Conservation (phyloP, 2,113 vertebrate species). For the Callopanchax toddi region DNA sequence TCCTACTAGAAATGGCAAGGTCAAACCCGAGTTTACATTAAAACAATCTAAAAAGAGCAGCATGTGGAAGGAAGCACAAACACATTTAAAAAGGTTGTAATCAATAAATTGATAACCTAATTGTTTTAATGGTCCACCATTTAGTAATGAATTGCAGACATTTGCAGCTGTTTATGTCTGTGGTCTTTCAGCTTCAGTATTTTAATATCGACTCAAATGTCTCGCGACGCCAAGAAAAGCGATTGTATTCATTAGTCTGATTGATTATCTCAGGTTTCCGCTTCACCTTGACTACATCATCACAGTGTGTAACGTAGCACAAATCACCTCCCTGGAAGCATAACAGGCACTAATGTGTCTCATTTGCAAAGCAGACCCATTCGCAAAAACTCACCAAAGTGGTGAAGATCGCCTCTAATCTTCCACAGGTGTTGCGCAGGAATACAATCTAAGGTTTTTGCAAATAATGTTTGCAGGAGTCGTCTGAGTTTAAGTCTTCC, state of each 20-base stretch:
- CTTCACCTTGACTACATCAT: constrained; percentile 33
- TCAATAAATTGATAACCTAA: constrained; percentile 14
- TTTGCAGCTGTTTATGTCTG: not conserved
- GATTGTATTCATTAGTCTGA: constrained; percentile 26
- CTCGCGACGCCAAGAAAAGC: not conserved
- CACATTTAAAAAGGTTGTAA: constrained; percentile 8
- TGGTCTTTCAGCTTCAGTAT: constrained; percentile 8
- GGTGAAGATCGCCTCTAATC: constrained; percentile 16
- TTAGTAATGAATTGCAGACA: not conserved
- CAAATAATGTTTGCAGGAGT: constrained; percentile 38
- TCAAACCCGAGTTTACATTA: constrained; percentile 27
- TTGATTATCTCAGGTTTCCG: constrained; percentile 14
- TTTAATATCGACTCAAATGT: constrained; percentile 5
- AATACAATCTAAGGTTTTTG: constrained; percentile 7
- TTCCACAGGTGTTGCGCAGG: constrained; percentile 17
- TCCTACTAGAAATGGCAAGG: constrained; percentile 29
- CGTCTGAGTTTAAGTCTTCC: constrained; percentile 8
- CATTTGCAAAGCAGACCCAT: constrained; percentile 34
- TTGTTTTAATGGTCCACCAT: constrained; percentile 1
- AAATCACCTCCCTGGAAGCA: constrained; percentile 20
- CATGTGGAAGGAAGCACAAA: constrained; percentile 9
- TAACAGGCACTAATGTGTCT: constrained; percentile 16
- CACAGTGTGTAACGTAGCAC: constrained; percentile 13
- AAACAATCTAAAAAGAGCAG: not conserved
- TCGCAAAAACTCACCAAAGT: constrained; percentile 17